Evolutionary conservation across 2,797 vertebrate species (phyloP), one percentile per base, ranked within the genome.

Genomic region (Gymnothorax javanicus): DNA sequence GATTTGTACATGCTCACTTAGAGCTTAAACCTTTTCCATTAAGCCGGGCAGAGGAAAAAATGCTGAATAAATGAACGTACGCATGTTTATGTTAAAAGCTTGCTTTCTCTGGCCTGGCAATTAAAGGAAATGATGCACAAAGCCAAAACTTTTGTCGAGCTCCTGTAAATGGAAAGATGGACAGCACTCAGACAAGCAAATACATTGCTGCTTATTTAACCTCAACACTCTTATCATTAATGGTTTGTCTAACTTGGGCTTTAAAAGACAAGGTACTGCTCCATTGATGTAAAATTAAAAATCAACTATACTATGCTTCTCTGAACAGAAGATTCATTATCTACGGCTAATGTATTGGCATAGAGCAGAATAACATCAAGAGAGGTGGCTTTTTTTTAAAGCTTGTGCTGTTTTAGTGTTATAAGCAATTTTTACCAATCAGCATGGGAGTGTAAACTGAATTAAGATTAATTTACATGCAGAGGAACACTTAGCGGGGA

Each of bases 391-490:
- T 94, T 93, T 93, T 94, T 94, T 92, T 87, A 94, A 94, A 97
- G 97, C 97, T 97, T 96, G 97, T 96, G 97, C 97, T 97, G 97
- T 97, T 98, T 97, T 97, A 96, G 98, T 97, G 97, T 97, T 98
- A 97, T 97, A 97, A 97, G 97, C 97, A 98, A 99, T 99, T 99
- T 99, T 97, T 97, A 98, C 97, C 98, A 99, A 98, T 99, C 98
- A 99, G 97, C 97, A 98, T 97, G 97, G 97, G 97, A 98, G 97
- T 97, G 96, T 96, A 97, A 98, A 99, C 97, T 97, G 98, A 99
- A 99, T 99, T 97, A 98, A 99, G 98, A 99, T 99, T 98, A 98
- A 99, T 99, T 99, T 98, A 98, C 98, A 99, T 98, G 97, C 97
- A 97, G 97, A 97, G 96, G 96, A 98, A 98, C 98, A 99, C 98